Base-by-base conservation (phyloP, 2,888 invertebrate species). In the Ennomos erosarius region DNA sequence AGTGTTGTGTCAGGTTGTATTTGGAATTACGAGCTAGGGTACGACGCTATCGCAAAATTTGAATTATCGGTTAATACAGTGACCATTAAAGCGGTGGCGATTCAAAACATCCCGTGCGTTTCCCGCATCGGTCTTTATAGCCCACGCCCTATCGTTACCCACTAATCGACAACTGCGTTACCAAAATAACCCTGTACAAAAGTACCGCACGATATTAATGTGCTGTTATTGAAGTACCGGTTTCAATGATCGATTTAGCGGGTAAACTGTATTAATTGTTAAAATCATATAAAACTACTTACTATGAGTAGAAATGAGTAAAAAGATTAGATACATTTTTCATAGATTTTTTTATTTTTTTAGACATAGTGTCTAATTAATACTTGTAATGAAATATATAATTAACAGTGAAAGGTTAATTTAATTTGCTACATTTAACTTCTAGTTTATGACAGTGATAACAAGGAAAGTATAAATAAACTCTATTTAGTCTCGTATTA, bases 81-180 rank as follows among this genome's bases (percentile, higher is more conserved):
- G 73, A 79, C 84, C 78, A 85, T 88, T 88, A 90, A 91, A 89
- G 78, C 80, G 82, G 82, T 82, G 83, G 85, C 89, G 86, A 88
- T 90, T 88, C 90, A 88, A 85, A 91, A 91, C 91, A 90, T 91
- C 91, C 91, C 90, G 90, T 87, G 79, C 84, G 67, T 80, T 77
- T 79, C 81, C 81, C 82, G 76, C 71, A 72, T 74, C 71, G 78
- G 78, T 81, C 85, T 88, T 90, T 90, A 91, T 85, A 81, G 74
- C 87, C 69, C 73, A 71, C 76, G 74, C 82, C 76, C 86, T 85
- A 84, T 85, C 81, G 87, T 83, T 88, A 84, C 84, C 83, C 85
- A 86, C 89, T 90, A 90, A 90, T 89, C 90, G 90, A 88, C 85
- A 81, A 79, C 82, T 82, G 82, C 81, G 84, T 85, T 85, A 88